Conservation (phyloP, 2,113 vertebrate species). For the Cervus canadensis region DNA sequence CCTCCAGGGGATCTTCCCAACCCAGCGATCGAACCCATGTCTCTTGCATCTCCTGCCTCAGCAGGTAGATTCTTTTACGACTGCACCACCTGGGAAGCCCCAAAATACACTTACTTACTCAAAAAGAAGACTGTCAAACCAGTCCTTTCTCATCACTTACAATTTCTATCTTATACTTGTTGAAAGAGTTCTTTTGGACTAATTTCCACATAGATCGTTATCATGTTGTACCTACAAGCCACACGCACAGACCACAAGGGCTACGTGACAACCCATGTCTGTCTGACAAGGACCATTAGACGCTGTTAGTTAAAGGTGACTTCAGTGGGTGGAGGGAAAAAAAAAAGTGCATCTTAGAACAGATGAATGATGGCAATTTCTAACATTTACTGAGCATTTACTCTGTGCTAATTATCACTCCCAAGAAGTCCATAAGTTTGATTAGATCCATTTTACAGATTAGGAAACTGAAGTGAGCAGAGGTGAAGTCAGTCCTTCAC, state of each 20-base stretch:
- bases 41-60: background rate
- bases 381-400: background rate
- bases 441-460: conserved; percentile 27
- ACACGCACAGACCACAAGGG: background rate
- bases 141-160: background rate
- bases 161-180: background rate
- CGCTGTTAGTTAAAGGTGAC: background rate
- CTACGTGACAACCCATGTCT: background rate
- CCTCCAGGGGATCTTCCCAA: background rate
- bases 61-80: background rate
- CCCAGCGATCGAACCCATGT: background rate
- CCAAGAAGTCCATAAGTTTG: background rate
- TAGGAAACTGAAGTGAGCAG: background rate
- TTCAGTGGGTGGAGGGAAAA: background rate
- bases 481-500: background rate
- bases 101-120: background rate
- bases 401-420: background rate
- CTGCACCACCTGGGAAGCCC: background rate
- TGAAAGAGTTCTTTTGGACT: background rate
- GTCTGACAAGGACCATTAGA: background rate
- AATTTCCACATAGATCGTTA: background rate
- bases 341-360: background rate
- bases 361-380: background rate
- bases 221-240: background rate
- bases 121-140: background rate